These are phyloP conservation scores for Eristalis arbustorum DNA, from an alignment of 2,888 invertebrate genomes.

Conservation along the genomic window DNA sequence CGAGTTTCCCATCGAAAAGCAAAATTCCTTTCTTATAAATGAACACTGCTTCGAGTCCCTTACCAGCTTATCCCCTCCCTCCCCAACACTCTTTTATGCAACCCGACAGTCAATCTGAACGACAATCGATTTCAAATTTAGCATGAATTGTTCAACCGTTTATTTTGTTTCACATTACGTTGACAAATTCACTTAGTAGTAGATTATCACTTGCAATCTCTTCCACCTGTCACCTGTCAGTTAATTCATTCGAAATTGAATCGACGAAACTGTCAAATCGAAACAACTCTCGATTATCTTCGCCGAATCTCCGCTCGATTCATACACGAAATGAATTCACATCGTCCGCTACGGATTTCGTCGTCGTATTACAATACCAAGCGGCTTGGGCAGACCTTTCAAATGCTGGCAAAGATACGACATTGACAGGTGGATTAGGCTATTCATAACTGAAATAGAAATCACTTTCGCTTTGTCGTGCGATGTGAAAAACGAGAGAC, in stretches of 20 bases:
- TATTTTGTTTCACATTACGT: neutral
- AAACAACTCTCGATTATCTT: neutral
- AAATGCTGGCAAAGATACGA: neutral
- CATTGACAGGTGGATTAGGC: constrained; percentile 12
- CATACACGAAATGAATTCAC: neutral
- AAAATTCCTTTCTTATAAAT: too few relatives aligned
- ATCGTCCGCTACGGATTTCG: neutral
- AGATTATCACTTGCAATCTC: neutral
- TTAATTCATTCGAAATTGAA: neutral
- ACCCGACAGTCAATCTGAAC: neutral
- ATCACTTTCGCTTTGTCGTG: constrained; percentile 15
- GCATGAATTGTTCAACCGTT: neutral
- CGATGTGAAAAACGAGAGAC: neutral
- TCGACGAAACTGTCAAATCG: neutral
- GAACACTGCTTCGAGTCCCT: too few relatives aligned
- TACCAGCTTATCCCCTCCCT: too few relatives aligned
- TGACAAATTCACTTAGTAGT: neutral
- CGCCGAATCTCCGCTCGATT: neutral
- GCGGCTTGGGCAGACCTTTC: neutral
- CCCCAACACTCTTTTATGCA: too few relatives aligned
- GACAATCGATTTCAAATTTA: neutral
- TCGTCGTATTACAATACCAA: neutral
- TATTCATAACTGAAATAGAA: constrained; percentile 6
- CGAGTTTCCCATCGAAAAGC: too few relatives aligned
- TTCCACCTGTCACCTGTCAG: neutral